Conservation (phyloP, 1,140 invertebrate species). For the Oncopodura yosiiana region DNA sequence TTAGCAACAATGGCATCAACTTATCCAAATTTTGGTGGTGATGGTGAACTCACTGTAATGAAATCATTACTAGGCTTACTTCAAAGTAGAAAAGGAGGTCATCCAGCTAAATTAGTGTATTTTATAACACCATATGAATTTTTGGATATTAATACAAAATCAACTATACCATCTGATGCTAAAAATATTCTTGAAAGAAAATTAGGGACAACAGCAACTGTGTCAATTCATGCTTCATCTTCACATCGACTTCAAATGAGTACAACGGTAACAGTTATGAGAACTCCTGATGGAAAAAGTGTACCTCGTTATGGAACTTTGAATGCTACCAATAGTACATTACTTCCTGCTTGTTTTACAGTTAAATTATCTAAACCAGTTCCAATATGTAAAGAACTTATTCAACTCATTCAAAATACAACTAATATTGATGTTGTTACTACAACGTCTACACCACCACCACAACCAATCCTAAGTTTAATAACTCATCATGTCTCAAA, state of each 20-base stretch:
- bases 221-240: constrained; percentile 79
- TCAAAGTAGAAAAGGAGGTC: constrained; percentile 50
- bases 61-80: constrained; percentile 75
- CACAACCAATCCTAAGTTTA: constrained; percentile 61
- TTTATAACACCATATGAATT: constrained; percentile 92
- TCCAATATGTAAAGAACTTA: constrained; percentile 65
- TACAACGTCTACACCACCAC: constrained; percentile 43
- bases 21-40: constrained; percentile 69
- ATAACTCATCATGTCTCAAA: constrained; percentile 63
- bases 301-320: constrained; percentile 66
- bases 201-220: constrained; percentile 74
- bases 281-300: constrained; percentile 62
- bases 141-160: constrained; percentile 61
- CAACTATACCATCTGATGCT: constrained; percentile 60
- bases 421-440: constrained; percentile 63
- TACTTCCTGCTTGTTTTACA: constrained; percentile 82
- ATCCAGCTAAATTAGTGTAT: constrained; percentile 87
- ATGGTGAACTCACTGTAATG: constrained; percentile 75
- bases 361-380: constrained; percentile 75
- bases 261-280: constrained; percentile 55
- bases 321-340: constrained; percentile 70
- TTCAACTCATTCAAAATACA: constrained; percentile 61
- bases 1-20: constrained; percentile 72
- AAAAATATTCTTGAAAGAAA: constrained; percentile 59
- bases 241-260: constrained; percentile 73